Base-by-base conservation (phyloP, 2,797 vertebrate species). In the Oophaga sylvatica region DNA sequence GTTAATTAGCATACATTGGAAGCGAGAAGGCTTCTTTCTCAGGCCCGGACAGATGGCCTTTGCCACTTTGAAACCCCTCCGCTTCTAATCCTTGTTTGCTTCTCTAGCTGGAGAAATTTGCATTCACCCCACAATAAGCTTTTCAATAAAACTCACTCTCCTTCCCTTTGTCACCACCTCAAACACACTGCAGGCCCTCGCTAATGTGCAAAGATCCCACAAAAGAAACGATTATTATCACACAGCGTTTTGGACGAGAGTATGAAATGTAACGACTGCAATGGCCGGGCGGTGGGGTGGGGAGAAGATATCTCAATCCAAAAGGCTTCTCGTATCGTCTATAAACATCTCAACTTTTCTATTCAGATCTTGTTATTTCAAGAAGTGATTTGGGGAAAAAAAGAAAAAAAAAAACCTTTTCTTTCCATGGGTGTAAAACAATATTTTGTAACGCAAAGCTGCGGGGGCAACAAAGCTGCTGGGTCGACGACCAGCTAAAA, bases 1-100 rank as follows among this genome's bases (percentile, higher is more conserved):
- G 83, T 92, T 93, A 92, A 94, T 93, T 94, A 93, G 91, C 92
- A 93, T 93, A 93, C 90, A 92, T 89, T 91, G 92, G 91, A 93
- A 94, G 92, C 81, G 91, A 92, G 92, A 92, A 89, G 89, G 90
- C 80, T 91, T 90, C 92, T 93, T 92, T 93, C 93, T 93, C 92
- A 93, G 92, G 92, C 85, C 90, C 87, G 90, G 92, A 91, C 94
- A 95, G 94, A 94, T 93, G 94, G 92, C 91, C 92, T 91, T 84
- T 93, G 91, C 92, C 93, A 93, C 94, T 93, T 92, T 91, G 90
- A 88, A 92, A 91, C 90, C 90, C 91, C 92, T 91, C 90, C 90
- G 87, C 87, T 48, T 90, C 91, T 92, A 92, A 91, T 92, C 93
- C 91, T 91, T 92, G 90, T 93, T 93, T 94, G 92, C 93, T 92